These are phyloP conservation scores for Apamea anceps DNA, from an alignment of 2,888 invertebrate species.

Conservation along the genomic window DNA sequence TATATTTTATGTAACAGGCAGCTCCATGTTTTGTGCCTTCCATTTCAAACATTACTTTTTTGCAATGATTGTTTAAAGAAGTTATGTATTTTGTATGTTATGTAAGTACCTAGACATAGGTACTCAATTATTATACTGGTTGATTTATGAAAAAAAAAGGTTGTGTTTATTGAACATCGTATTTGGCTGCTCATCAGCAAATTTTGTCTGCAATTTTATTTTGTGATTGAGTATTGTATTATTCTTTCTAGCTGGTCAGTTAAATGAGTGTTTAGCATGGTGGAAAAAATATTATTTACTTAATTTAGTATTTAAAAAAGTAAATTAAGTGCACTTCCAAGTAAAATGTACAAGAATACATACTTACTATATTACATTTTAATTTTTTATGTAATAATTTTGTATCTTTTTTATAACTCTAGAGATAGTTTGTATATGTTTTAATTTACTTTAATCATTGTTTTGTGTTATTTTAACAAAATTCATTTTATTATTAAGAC, in stretches of 20 bases:
- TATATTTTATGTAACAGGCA: not conserved
- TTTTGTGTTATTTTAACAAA: constrained; percentile 30
- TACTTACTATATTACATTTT: constrained; percentile 18
- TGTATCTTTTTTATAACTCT: constrained; percentile 35
- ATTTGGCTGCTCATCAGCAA: not conserved
- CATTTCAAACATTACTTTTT: constrained; percentile 3
- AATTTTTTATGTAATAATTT: constrained; percentile 31
- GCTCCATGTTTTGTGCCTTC: constrained; percentile 15
- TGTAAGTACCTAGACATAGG: constrained; percentile 10
- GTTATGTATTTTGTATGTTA: constrained; percentile 3
- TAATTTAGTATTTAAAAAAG: constrained; percentile 29
- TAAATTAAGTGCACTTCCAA: constrained; percentile 11
- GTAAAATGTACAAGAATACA: constrained; percentile 14
- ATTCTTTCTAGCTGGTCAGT: constrained; percentile 12
- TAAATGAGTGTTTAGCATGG: constrained; percentile 14
- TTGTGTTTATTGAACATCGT: not conserved
- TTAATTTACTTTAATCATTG: constrained; percentile 43
- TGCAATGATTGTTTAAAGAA: constrained; percentile 1
- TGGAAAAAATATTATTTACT: constrained; percentile 34
- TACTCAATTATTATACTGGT: constrained; percentile 1
- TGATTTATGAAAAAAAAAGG: not conserved
- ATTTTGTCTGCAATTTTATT: constrained; percentile 27
- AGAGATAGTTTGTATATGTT: constrained; percentile 35
- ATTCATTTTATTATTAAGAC: constrained; percentile 6
- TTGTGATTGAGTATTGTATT: constrained; percentile 24